Percentiles rank a stretch among this genome's conserved stretches.
Conservation (phyloP, 2,113 vertebrate genomes). For the Agelaius phoeniceus region DNA sequence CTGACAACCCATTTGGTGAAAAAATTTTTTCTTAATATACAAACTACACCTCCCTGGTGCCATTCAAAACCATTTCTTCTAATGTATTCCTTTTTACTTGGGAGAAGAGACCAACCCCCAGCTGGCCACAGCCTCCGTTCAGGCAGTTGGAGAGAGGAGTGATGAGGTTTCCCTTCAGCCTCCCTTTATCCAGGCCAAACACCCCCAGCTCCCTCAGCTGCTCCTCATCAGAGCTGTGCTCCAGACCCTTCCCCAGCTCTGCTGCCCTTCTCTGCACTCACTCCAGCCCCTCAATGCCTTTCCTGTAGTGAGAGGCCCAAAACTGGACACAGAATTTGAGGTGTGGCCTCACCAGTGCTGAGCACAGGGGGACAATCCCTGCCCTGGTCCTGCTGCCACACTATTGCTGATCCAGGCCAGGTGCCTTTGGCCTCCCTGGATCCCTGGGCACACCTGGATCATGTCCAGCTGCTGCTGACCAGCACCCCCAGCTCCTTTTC, state of each 20-base stretch:
- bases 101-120: rapidly evolving
- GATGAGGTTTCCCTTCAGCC: not conserved
- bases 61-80: not conserved
- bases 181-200: not conserved
- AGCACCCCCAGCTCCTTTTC: rapidly evolving
- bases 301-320: rapidly evolving
- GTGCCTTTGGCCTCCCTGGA: not conserved
- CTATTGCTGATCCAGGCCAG: not conserved
- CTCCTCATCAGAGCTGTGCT: not conserved
- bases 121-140: not conserved
- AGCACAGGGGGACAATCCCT: not conserved
- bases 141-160: not conserved
- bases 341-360: rapidly evolving
- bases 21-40: not conserved
- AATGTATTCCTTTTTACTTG: not conserved
- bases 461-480: not conserved
- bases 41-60: not conserved
- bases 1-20: not conserved
- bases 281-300: not conserved
- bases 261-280: rapidly evolving
- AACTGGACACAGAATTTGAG: not conserved
- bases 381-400: not conserved
- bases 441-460: not conserved
- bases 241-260: not conserved
- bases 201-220: not conserved